Evolutionary conservation across 2,888 invertebrate genomes (phyloP).

Genomic region (Bombyx huttoni): DNA sequence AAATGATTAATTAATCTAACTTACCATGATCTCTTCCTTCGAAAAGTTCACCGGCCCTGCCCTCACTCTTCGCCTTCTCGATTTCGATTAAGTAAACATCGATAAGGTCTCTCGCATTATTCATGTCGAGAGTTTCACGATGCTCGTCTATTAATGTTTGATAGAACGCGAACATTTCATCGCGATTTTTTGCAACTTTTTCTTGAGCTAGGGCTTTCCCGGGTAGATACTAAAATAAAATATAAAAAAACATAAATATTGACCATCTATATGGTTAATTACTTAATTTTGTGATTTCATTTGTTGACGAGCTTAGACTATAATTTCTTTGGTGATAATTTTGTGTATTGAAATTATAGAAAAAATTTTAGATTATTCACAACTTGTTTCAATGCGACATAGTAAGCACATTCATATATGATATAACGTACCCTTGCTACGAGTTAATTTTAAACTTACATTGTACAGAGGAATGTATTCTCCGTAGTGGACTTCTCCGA

Average conservation of each 20-base stretch:
- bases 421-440: too few relatives aligned
- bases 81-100: conserved; percentile 91
- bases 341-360: too few relatives aligned
- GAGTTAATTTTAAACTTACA: conserved; percentile 39
- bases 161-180: conserved; percentile 88
- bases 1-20: conserved; percentile 20
- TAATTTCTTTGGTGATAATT: too few relatives aligned
- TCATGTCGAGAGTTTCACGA: conserved; percentile 79
- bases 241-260: neutral
- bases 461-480: conserved; percentile 87
- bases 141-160: conserved; percentile 88
- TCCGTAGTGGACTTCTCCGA: conserved; percentile 85
- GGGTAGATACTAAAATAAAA: conserved; percentile 65
- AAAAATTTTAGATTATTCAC: too few relatives aligned
- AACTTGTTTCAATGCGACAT: too few relatives aligned
- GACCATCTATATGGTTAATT: too few relatives aligned
- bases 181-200: conserved; percentile 78
- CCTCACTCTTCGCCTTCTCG: conserved; percentile 84
- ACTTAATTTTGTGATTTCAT: too few relatives aligned
- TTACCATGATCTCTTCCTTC: conserved; percentile 90
- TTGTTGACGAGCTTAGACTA: too few relatives aligned
- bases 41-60: conserved; percentile 80
- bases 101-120: conserved; percentile 85
- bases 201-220: conserved; percentile 75
- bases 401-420: too few relatives aligned